Percentiles rank a stretch among this genome's conserved stretches.
These are phyloP conservation scores for Pyrgilauda ruficollis DNA, from an alignment of 2,113 vertebrate genomes.

Conservation along the genomic window DNA sequence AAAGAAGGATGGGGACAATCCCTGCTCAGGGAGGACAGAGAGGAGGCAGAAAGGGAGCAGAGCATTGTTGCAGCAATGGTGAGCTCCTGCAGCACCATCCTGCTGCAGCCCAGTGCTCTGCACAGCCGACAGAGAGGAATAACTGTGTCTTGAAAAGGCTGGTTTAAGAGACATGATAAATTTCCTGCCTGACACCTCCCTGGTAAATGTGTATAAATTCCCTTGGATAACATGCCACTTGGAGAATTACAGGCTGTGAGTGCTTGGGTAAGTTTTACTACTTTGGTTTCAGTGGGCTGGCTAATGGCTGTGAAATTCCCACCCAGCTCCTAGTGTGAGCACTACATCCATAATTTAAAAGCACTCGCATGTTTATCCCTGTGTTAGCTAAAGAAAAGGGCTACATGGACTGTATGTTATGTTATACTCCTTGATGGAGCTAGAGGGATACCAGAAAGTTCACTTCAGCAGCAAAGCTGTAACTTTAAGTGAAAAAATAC, in stretches of 20 bases:
- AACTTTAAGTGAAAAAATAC: not conserved
- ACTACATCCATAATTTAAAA: not conserved
- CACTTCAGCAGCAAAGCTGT: not conserved
- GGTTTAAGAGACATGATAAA: not conserved
- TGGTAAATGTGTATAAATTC: not conserved
- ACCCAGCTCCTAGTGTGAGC: not conserved
- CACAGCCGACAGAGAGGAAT: not conserved
- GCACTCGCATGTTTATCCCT: not conserved
- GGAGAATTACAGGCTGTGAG: not conserved
- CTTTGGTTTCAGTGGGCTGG: not conserved
- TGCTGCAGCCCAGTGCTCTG: not conserved
- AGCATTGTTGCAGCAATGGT: rapidly evolving
- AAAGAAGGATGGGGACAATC: not conserved
- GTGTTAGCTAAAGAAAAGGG: not conserved
- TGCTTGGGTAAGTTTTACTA: not conserved
- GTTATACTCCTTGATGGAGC: not conserved
- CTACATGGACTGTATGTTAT: not conserved
- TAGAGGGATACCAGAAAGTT: not conserved
- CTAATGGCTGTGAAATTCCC: constrained; percentile 30
- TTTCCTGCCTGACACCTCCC: not conserved
- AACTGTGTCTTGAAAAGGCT: not conserved
- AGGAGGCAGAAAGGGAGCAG: not conserved
- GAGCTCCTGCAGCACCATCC: not conserved
- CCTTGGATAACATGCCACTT: not conserved
- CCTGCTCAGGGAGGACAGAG: not conserved